Percentiles rank a stretch among this genome's conserved stretches.
Evolutionary conservation across 2,113 vertebrate species (phyloP).

Genomic region (Ptilorrhoa leucosticta): DNA sequence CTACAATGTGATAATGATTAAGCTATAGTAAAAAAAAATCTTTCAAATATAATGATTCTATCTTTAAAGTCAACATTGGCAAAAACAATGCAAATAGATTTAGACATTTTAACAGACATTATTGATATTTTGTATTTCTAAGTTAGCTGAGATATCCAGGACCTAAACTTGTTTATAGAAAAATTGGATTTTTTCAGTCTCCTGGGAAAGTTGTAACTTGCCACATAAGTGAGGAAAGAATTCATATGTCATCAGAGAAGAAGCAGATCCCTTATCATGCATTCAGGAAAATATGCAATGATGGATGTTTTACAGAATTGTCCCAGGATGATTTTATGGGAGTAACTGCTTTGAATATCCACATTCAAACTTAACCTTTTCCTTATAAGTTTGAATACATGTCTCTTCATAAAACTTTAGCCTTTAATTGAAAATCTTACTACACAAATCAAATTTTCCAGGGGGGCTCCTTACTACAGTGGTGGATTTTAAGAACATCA

Average conservation of each 20-base stretch:
- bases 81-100: background rate
- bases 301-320: background rate
- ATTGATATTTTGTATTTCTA: background rate
- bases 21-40: background rate
- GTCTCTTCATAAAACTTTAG: background rate
- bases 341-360: background rate
- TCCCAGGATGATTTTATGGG: background rate
- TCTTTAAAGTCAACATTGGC: background rate
- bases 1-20: background rate
- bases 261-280: background rate
- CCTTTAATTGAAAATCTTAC: background rate
- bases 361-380: background rate
- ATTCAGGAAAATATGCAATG: background rate
- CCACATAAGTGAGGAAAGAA: slow-evolving; percentile 28
- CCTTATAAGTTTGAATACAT: background rate
- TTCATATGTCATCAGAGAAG: background rate
- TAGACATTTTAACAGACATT: background rate
- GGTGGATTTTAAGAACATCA: background rate
- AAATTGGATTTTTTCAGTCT: background rate
- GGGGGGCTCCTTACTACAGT: background rate
- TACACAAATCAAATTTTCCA: background rate
- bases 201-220: background rate
- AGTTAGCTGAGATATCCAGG: background rate
- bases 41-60: background rate
- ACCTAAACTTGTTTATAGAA: background rate